Evolutionary conservation across 2,797 vertebrate species (phyloP).

Genomic region (Cottoperca gobio): DNA sequence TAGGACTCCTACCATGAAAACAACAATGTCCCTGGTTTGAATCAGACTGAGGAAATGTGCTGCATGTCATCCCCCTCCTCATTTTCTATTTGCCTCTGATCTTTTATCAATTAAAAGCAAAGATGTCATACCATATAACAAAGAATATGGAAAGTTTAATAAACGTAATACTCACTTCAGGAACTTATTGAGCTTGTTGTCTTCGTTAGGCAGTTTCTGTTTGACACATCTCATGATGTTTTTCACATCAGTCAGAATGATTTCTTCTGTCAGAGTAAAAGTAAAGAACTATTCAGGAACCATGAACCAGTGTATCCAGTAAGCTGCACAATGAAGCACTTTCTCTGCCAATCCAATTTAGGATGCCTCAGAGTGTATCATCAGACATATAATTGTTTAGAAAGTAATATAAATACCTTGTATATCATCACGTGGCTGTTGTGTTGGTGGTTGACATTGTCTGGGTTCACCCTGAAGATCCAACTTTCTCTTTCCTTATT

Average conservation of each 20-base stretch:
- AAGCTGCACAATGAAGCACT: not conserved
- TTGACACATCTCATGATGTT: not conserved
- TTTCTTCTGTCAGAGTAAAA: slow-evolving; percentile 23
- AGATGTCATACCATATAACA: too few species aligned
- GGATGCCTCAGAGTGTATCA: not conserved
- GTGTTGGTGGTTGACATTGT: too few species aligned
- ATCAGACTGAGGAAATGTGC: too few species aligned
- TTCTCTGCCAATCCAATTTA: not conserved
- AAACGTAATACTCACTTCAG: slow-evolving; percentile 33
- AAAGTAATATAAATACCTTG: too few species aligned
- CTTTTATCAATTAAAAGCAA: too few species aligned
- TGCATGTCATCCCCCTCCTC: too few species aligned
- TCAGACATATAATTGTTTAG: not conserved
- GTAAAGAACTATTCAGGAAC: not conserved
- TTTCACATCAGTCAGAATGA: slow-evolving; percentile 14
- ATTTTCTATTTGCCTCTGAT: too few species aligned
- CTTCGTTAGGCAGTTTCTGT: not conserved
- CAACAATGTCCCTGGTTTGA: too few species aligned
- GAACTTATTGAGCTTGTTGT: slow-evolving; percentile 10
- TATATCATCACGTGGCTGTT: too few species aligned
- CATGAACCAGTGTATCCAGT: not conserved
- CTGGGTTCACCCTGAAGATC: too few species aligned
- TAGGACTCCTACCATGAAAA: too few species aligned
- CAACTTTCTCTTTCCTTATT: too few species aligned
- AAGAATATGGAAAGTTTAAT: not conserved